phyloP scores from a whole-genome alignment of 2,797 vertebrate species.

The Molossus alvarezi region DNA sequence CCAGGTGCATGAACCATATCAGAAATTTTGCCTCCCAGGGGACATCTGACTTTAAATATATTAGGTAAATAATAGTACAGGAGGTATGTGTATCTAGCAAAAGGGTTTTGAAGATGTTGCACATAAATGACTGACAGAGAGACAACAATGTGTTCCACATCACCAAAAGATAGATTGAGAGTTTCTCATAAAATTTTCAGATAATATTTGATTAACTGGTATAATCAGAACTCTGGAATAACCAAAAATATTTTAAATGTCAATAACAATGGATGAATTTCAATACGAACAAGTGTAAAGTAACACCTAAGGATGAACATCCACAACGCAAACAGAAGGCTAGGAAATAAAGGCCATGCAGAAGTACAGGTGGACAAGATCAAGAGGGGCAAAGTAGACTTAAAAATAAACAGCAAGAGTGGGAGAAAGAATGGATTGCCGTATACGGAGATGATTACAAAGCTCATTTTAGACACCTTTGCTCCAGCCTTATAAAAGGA shows the following conservation, averaged over 20 bases:
- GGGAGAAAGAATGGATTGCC: not conserved
- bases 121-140: not conserved
- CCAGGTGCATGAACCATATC: too few relatives aligned
- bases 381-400: not conserved
- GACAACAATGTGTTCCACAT: not conserved
- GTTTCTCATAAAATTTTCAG: conserved; percentile 21
- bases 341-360: not conserved
- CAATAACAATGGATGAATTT: not conserved
- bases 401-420: not conserved
- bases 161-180: not conserved
- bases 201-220: not conserved
- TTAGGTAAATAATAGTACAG: not conserved
- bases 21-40: not conserved
- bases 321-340: not conserved
- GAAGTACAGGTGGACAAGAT: not conserved
- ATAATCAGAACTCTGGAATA: not conserved
- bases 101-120: not conserved
- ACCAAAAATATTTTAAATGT: conserved; percentile 6
- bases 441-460: not conserved
- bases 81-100: not conserved
- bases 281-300: not conserved
- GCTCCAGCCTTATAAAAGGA: not conserved
- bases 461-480: not conserved
- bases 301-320: not conserved
- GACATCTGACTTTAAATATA: conserved; percentile 9